phyloP scores from a whole-genome alignment of 2,888 invertebrate genomes.

The Unio pictorum region DNA sequence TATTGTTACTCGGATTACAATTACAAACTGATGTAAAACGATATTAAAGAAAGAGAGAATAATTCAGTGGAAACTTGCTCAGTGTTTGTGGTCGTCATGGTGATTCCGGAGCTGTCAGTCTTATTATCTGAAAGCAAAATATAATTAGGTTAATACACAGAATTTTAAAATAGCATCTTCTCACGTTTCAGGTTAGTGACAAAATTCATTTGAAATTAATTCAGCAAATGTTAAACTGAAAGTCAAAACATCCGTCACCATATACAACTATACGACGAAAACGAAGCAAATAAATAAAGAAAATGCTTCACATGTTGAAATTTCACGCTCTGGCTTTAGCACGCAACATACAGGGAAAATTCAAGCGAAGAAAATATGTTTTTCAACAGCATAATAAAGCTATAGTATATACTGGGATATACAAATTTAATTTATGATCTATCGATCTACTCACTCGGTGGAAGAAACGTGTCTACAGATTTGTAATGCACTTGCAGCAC shows the following conservation, averaged over 20 bases:
- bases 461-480: constrained; percentile 67
- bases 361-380: too few relatives aligned
- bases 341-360: too few relatives aligned
- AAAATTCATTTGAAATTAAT: too few relatives aligned
- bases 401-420: background rate
- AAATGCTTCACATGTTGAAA: too few relatives aligned
- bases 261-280: too few relatives aligned
- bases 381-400: background rate
- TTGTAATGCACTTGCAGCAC: constrained; percentile 76
- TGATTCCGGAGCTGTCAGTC: constrained; percentile 71
- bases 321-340: too few relatives aligned
- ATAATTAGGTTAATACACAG: background rate
- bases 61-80: constrained; percentile 42
- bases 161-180: background rate
- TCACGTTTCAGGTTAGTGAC: background rate
- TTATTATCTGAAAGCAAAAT: constrained; percentile 63
- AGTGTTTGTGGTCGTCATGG: constrained; percentile 57
- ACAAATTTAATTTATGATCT: background rate
- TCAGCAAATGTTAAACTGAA: too few relatives aligned
- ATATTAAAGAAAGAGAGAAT: background rate
- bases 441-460: constrained; percentile 53
- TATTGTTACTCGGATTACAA: background rate
- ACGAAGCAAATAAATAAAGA: too few relatives aligned
- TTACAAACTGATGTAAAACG: background rate
- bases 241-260: too few relatives aligned